A percentile compares a stretch with the other conserved stretches of the same genome.
Evolutionary conservation across 2,113 vertebrate genomes (phyloP).

Genomic region (Gymnobelideus leadbeateri): DNA sequence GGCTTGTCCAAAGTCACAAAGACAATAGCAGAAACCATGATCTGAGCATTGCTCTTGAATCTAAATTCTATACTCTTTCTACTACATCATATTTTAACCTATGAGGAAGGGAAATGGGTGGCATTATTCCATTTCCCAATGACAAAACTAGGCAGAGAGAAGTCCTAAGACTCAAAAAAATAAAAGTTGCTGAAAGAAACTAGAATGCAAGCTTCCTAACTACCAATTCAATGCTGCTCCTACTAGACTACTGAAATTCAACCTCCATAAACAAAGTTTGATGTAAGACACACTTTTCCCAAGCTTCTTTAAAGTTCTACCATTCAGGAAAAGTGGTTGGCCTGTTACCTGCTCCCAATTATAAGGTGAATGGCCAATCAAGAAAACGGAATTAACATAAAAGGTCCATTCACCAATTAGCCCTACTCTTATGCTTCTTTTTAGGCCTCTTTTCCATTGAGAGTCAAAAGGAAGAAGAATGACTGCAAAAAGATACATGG

Average conservation of each 20-base stretch:
- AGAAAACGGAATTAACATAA: neutral
- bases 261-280: neutral
- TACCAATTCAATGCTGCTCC: neutral
- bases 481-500: constrained; percentile 36
- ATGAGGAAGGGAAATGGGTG: neutral
- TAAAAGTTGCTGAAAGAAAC: constrained; percentile 26
- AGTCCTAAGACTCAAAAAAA: neutral
- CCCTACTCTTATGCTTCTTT: constrained; percentile 25
- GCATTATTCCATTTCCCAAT: constrained; percentile 34
- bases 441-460: constrained; percentile 8
- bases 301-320: neutral
- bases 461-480: constrained; percentile 42
- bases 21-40: neutral
- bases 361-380: neutral
- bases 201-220: constrained; percentile 12
- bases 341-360: neutral
- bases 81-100: neutral
- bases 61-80: neutral
- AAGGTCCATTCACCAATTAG: constrained; percentile 35
- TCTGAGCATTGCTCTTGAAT: neutral
- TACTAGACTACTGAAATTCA: neutral
- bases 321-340: neutral
- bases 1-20: neutral
- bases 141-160: constrained; percentile 1
- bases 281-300: neutral